Conservation (phyloP, 2,797 vertebrate genomes). For the Dryobates pubescens region DNA sequence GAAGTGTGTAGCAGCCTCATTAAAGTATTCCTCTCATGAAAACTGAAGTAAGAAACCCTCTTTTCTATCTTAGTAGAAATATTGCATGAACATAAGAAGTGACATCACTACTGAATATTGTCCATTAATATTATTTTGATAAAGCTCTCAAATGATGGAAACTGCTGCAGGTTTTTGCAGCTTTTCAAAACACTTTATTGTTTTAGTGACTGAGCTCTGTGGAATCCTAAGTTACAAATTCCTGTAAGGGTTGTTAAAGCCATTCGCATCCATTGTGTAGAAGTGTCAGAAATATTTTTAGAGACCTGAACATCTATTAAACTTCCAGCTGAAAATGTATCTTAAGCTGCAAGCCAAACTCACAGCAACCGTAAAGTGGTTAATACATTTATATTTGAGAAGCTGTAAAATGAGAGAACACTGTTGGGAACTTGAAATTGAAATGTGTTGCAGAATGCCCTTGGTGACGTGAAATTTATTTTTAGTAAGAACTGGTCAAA, state of each 20-base stretch:
- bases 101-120: background rate
- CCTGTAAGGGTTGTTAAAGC: background rate
- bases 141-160: background rate
- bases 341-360: slow-evolving; percentile 34
- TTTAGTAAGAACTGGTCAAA: slow-evolving; percentile 18
- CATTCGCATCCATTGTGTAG: background rate
- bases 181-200: background rate
- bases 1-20: background rate
- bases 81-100: background rate
- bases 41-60: background rate
- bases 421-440: background rate
- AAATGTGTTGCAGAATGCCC: slow-evolving; percentile 1
- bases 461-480: background rate
- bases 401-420: slow-evolving; percentile 28
- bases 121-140: background rate
- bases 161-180: background rate
- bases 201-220: background rate
- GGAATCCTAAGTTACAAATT: slow-evolving; percentile 28
- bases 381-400: slow-evolving; percentile 35
- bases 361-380: slow-evolving; percentile 19
- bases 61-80: background rate
- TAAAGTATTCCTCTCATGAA: background rate
- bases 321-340: slow-evolving; percentile 35
- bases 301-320: slow-evolving; percentile 38
- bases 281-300: slow-evolving; percentile 47